A percentile compares a stretch with the other conserved stretches of the same genome.
Evolutionary conservation across 2,888 invertebrate genomes (phyloP).

Genomic region (Synergus japonicus): DNA sequence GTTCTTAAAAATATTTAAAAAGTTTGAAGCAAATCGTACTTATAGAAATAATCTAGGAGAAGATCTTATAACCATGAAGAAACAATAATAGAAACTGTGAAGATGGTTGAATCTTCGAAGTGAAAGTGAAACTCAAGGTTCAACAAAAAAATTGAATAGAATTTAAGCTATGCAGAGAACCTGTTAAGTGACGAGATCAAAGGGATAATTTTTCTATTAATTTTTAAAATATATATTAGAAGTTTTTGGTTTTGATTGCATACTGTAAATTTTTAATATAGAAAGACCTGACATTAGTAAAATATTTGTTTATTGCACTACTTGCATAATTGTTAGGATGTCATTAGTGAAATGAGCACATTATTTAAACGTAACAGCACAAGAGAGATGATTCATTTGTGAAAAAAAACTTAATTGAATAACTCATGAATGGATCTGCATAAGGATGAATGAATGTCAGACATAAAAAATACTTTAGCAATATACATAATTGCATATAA

Average conservation of each 20-base stretch:
- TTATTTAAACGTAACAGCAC: background rate
- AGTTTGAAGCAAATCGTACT: background rate
- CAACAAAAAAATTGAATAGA: background rate
- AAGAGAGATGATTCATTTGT: background rate
- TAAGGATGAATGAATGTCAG: background rate
- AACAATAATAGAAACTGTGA: background rate
- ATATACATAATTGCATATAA: background rate
- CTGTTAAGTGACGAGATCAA: background rate
- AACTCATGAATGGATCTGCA: background rate
- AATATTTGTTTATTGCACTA: background rate
- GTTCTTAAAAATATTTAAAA: background rate
- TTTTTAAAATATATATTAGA: too few relatives aligned
- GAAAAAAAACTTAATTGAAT: background rate
- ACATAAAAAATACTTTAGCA: background rate
- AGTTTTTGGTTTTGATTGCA: background rate
- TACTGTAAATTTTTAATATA: background rate
- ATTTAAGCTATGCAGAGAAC: background rate
- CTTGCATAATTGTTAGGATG: background rate
- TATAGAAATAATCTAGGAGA: background rate
- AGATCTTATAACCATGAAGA: background rate
- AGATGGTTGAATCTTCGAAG: slow-evolving; percentile 18
- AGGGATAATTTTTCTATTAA: background rate
- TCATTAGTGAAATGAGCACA: background rate
- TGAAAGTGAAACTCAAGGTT: slow-evolving; percentile 29
- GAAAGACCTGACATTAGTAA: background rate